Evolutionary conservation across 1,140 invertebrate genomes (phyloP).

Genomic region (Spodoptera frugiperda): DNA sequence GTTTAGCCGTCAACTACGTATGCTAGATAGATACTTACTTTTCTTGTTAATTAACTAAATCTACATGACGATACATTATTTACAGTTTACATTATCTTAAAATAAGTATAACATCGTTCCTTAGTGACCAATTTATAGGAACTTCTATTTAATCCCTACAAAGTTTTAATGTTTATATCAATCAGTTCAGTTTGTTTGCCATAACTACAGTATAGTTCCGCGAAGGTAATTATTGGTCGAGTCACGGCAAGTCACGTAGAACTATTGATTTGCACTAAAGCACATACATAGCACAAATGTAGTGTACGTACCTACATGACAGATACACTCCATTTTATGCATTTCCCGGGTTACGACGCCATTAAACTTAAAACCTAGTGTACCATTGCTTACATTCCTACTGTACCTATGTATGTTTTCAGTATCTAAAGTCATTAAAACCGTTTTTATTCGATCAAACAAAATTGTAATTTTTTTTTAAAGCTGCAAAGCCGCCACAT

Average conservation of each 20-base stretch:
- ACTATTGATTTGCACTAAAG: slow-evolving; percentile 23
- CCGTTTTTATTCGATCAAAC: slow-evolving; percentile 29
- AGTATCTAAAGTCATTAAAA: slow-evolving; percentile 22
- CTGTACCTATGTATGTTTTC: slow-evolving; percentile 9
- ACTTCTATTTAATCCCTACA: no score
- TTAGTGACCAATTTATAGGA: no score
- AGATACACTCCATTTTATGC: slow-evolving; percentile 26
- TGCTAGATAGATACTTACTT: no score
- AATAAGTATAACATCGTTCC: no score
- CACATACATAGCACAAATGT: neutral
- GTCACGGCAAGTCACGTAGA: neutral
- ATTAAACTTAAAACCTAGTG: slow-evolving; percentile 33
- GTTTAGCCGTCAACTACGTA: no score
- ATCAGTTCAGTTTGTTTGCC: neutral
- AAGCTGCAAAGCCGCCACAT: slow-evolving; percentile 30
- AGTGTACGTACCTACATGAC: slow-evolving; percentile 11
- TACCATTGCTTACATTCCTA: slow-evolving; percentile 12
- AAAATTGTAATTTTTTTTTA: slow-evolving; percentile 39
- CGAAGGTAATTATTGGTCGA: neutral
- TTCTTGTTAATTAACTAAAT: no score
- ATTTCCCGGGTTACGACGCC: slow-evolving; percentile 19
- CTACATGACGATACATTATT: no score
- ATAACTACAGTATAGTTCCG: neutral
- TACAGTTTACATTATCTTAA: no score
- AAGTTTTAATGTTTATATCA: no score